Percentiles rank a stretch among this genome's conserved stretches.
Conservation (phyloP, 30 jellyfish, hydroid and myxozoan species). For the Haliclystus octoradiatus region DNA sequence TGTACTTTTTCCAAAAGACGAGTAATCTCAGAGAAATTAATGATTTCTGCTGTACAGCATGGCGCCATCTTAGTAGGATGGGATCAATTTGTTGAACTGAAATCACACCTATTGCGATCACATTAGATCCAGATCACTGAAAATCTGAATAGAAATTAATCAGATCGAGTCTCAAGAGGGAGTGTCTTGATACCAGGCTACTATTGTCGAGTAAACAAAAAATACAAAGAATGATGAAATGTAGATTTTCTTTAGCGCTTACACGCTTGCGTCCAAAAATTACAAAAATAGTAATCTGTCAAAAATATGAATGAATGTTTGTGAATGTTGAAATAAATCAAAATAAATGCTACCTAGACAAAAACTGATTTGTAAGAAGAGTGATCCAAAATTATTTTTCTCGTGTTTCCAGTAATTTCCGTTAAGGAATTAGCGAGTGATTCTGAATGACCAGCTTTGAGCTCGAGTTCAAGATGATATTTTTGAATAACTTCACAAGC, state of each 20-base stretch:
- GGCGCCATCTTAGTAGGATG: neutral
- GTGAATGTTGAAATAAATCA: too few species aligned
- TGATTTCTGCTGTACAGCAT: constrained; percentile 34
- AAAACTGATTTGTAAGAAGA: neutral
- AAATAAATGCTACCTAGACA: neutral
- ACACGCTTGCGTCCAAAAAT: neutral
- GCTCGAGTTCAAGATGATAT: neutral
- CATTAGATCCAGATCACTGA: neutral
- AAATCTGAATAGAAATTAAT: neutral
- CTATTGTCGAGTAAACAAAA: too few species aligned
- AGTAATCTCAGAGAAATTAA: constrained; percentile 67
- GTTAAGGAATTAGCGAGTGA: neutral
- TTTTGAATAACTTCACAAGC: neutral
- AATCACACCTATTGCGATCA: too few species aligned
- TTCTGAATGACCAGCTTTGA: neutral
- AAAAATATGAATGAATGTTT: too few species aligned
- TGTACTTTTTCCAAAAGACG: constrained; percentile 54
- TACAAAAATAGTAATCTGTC: too few species aligned
- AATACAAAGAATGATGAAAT: neutral
- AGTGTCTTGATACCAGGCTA: too few species aligned
- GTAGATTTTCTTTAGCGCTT: neutral
- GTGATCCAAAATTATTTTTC: neutral
- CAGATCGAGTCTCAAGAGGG: too few species aligned
- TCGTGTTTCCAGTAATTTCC: neutral
- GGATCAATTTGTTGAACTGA: too few species aligned